Evolutionary conservation across 37 sponge, comb jelly and placozoan genomes (phyloP).

Genomic region (Haliclona indistincta): DNA sequence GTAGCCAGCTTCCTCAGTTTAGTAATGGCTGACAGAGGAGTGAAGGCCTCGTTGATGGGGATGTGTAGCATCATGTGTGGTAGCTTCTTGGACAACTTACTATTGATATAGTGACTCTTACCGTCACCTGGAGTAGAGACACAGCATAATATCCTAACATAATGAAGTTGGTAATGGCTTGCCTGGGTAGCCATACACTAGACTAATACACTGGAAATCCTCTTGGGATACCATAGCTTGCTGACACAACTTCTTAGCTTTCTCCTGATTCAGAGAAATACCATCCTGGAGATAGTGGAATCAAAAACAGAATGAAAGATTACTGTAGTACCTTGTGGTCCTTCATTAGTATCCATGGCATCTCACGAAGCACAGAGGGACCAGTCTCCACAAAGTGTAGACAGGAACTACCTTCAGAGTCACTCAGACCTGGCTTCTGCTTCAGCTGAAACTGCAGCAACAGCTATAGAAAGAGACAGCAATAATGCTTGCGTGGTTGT

Average conservation of each 20-base stretch:
- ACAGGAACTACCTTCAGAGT: conserved; percentile 2
- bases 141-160: neutral
- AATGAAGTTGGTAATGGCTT: too few species aligned
- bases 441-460: conserved; percentile 59
- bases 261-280: conserved; percentile 6
- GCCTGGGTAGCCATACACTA: conserved; percentile 63
- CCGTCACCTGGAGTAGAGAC: conserved; percentile 52
- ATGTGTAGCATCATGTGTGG: conserved; percentile 10
- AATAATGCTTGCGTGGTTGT: neutral
- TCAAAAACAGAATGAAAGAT: neutral
- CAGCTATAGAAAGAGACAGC: conserved; percentile 9
- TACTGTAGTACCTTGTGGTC: conserved; percentile 80
- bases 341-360: conserved; percentile 69
- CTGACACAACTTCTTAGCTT: conserved; percentile 11
- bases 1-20: conserved; percentile 27
- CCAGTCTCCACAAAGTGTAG: conserved; percentile 76
- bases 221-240: conserved; percentile 33
- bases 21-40: conserved; percentile 49
- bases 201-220: conserved; percentile 42
- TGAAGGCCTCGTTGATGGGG: conserved; percentile 76
- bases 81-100: conserved; percentile 17
- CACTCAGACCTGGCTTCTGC: neutral
- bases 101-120: conserved; percentile 73
- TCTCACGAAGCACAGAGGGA: conserved; percentile 72
- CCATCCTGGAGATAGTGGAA: conserved; percentile 12